Evolutionary conservation across 2,888 invertebrate genomes (phyloP), one percentile per base, ranked within the genome.

Genomic region (Noctuana brunneofusca): DNA sequence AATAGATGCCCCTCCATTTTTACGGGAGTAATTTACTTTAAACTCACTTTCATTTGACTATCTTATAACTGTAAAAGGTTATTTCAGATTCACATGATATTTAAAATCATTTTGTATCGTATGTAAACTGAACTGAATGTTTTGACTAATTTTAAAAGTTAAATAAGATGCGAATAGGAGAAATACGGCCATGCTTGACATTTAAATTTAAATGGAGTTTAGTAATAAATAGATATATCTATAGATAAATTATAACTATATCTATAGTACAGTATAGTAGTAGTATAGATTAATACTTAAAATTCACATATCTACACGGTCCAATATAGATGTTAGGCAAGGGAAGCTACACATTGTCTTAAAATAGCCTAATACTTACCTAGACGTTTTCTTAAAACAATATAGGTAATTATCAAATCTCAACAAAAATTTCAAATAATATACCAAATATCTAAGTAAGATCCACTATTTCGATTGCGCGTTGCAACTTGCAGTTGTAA

Each of bases 1-100:
- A 87, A 88, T 86, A 78, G 81, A 71, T 78, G 72, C 71, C 80
- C 80, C 80, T 79, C 71, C 77, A 83, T 81, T 75, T 76, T 80
- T 77, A 80, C 73, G 76, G 78, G 76, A 81, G 79, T 63, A 64
- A 82, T 80, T 83, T 79, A 79, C 79, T 80, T 82, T 77, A 78
- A 24, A 48, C 69, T 68, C 70, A 83, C 86, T 88, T 88, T 88
- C 88, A 80, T 86, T 81, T 82, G 75, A 65, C 65, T 72, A 76
- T 74, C 73, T 76, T 73, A 74, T 73, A 70, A 69, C 56, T 69
- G 76, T 74, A 75, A 71, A 70, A 68, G 56, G 68, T 69, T 68
- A 69, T 64, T 65, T 43, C 66, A 66, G 70, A 72, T 75, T 80
- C 79, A 74, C 78, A 79, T 75, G 54, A 53, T 27, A 55, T 11